These are phyloP conservation scores for Pachymerium ferrugineum DNA, from an alignment of 2,888 invertebrate species.

Conservation along the genomic window DNA sequence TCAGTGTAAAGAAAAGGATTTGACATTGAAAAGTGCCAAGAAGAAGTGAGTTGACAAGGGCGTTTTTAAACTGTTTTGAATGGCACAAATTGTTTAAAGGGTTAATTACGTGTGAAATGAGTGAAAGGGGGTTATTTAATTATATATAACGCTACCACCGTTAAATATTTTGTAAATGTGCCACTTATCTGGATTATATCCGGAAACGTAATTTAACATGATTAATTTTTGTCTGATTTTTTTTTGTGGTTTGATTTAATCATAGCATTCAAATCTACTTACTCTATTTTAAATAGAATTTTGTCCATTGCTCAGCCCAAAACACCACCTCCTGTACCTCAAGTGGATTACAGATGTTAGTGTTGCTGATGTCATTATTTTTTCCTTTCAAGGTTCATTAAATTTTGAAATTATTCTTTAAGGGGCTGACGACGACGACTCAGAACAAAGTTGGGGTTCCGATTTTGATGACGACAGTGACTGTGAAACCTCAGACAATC, in stretches of 20 bases:
- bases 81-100: not conserved
- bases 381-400: not conserved
- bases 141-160: not conserved
- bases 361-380: not conserved
- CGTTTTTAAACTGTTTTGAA: not conserved
- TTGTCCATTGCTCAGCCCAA: conserved; percentile 10
- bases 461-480: conserved; percentile 39
- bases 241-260: not conserved
- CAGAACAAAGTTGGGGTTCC: conserved; percentile 36
- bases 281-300: not conserved
- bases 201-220: not conserved
- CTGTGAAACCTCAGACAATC: conserved; percentile 35
- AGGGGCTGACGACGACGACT: conserved; percentile 9
- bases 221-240: not conserved
- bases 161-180: not conserved
- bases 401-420: not conserved
- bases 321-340: conserved; percentile 16
- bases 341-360: conserved; percentile 23
- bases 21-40: conserved; percentile 11
- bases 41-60: conserved; percentile 7
- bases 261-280: not conserved
- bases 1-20: conserved; percentile 37
- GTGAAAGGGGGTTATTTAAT: not conserved
- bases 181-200: not conserved
- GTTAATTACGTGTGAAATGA: not conserved